Evolutionary conservation across 1,140 invertebrate genomes (phyloP).

Genomic region (Diachasma alloeum): DNA sequence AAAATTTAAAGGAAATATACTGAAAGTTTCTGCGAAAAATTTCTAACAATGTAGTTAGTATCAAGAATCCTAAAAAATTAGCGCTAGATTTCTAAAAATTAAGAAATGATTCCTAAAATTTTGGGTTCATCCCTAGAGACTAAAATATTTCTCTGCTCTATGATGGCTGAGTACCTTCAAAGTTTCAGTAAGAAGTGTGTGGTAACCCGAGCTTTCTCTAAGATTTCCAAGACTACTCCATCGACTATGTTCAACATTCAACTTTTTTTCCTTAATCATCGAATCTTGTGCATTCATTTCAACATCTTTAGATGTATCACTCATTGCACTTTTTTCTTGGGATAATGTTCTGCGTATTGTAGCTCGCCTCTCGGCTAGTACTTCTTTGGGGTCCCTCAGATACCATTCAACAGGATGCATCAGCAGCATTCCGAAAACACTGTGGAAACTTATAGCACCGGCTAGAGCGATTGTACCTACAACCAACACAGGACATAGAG

Average conservation of each 20-base stretch:
- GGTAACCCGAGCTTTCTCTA: slow-evolving; percentile 42
- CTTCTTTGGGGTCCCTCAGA: slow-evolving; percentile 31
- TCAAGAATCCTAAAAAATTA: too few species aligned
- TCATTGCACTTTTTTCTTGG: not conserved
- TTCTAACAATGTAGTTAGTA: too few species aligned
- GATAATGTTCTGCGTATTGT: not conserved
- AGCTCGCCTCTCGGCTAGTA: slow-evolving; percentile 32
- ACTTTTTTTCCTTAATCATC: not conserved
- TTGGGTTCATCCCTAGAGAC: too few species aligned
- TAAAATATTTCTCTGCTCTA: too few species aligned
- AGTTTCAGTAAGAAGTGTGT: slow-evolving; percentile 43
- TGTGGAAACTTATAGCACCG: slow-evolving; percentile 56
- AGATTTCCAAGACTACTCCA: slow-evolving; percentile 58
- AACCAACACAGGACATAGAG: too few species aligned
- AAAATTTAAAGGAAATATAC: too few species aligned
- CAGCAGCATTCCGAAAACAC: slow-evolving; percentile 57
- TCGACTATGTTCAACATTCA: slow-evolving; percentile 34
- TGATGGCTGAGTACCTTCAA: slow-evolving; percentile 37
- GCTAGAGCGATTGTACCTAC: slow-evolving; percentile 56
- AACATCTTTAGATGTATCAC: not conserved
- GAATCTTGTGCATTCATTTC: not conserved
- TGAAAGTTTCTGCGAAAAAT: too few species aligned
- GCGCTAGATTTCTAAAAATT: too few species aligned
- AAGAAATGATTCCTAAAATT: too few species aligned
- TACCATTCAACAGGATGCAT: slow-evolving; percentile 62